Evolutionary conservation across 37 sponge, comb jelly and placozoan species (phyloP).

Genomic region (Theonella swinhoei): DNA sequence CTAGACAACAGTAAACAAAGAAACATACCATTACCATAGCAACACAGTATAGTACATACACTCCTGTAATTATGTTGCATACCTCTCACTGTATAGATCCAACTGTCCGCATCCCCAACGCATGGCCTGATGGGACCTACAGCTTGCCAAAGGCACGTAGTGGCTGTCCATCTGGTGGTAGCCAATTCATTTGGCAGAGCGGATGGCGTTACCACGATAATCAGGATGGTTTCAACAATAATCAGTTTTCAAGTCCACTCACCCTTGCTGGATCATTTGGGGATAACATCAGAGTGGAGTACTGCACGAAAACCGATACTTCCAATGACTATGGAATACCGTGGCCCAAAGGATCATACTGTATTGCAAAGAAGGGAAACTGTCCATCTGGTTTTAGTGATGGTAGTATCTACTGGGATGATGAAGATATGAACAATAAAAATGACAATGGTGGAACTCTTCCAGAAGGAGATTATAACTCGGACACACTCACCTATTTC

Average conservation of each 20-base stretch:
- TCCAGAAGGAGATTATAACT: conserved; percentile 36
- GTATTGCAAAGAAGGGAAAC: conserved; percentile 14
- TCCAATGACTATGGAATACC: not conserved
- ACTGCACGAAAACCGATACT: not conserved
- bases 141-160: not conserved
- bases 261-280: not conserved
- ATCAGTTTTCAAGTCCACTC: not conserved
- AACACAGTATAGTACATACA: no score
- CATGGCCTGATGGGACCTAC: conserved; percentile 35
- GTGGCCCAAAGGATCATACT: conserved; percentile 47
- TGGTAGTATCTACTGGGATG: conserved; percentile 33
- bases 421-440: conserved; percentile 21
- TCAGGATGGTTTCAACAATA: not conserved
- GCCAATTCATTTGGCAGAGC: not conserved
- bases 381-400: conserved; percentile 25
- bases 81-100: no score
- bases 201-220: conserved; percentile 23
- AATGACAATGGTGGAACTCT: conserved; percentile 15
- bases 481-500: conserved; percentile 7
- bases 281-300: not conserved
- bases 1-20: no score
- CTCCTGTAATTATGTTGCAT: no score
- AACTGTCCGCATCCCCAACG: no score
- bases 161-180: not conserved
- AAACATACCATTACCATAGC: no score